Percentiles rank a stretch among this genome's conserved stretches.
Conservation (phyloP, 2,113 vertebrate genomes). For the Crotophaga sulcirostris region DNA sequence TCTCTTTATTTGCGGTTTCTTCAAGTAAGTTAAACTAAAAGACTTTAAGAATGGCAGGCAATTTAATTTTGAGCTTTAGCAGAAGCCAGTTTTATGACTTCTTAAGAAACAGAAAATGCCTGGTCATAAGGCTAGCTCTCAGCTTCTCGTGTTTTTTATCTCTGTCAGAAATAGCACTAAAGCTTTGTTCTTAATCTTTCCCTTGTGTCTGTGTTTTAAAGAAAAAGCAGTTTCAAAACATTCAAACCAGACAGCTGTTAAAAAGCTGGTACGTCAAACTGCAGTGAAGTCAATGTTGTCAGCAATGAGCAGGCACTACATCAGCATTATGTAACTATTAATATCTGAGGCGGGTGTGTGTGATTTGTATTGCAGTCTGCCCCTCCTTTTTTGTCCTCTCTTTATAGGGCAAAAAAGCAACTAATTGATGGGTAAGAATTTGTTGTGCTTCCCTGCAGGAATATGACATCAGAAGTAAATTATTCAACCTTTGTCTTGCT, state of each 20-base stretch:
- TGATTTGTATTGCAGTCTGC: background rate
- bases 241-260: background rate
- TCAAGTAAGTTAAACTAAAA: background rate
- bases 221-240: background rate
- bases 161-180: background rate
- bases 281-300: background rate
- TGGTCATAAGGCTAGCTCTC: background rate
- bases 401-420: background rate
- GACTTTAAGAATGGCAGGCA: background rate
- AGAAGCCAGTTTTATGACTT: background rate
- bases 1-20: background rate
- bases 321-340: constrained; percentile 27
- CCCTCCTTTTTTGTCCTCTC: background rate
- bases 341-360: background rate
- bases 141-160: background rate
- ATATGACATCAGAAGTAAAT: constrained; percentile 29
- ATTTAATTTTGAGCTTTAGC: background rate
- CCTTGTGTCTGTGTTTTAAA: background rate
- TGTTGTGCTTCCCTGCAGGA: constrained; percentile 11
- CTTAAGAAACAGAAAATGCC: background rate
- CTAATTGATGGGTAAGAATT: constrained; percentile 45
- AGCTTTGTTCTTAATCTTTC: background rate
- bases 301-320: background rate
- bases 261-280: background rate
- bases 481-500: background rate